phyloP scores from a whole-genome alignment of 2,888 invertebrate genomes.

The Harmothoe impar region DNA sequence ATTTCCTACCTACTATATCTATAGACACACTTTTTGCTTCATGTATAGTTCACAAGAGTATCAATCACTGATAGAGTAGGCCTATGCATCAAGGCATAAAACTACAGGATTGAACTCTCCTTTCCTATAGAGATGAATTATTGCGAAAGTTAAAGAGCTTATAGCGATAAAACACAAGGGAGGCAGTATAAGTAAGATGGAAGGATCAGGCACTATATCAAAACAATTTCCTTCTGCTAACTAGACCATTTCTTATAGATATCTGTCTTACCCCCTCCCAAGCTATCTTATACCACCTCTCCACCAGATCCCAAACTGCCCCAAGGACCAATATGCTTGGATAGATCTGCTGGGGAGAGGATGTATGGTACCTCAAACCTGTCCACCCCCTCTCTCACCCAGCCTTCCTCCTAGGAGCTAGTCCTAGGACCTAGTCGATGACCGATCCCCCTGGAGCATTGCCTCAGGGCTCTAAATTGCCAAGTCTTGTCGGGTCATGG shows the following conservation, averaged over 20 bases:
- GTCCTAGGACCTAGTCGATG: background rate
- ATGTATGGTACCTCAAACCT: too few relatives aligned
- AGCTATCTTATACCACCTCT: background rate
- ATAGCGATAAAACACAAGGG: background rate
- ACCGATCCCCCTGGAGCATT: background rate
- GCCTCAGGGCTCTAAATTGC: background rate
- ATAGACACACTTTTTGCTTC: too few relatives aligned
- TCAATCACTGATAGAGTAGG: too few relatives aligned
- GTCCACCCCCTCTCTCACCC: too few relatives aligned
- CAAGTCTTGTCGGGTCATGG: conserved; percentile 1
- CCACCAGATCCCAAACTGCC: background rate
- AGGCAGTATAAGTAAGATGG: background rate
- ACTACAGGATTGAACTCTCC: background rate
- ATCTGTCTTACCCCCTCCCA: background rate
- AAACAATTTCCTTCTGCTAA: background rate
- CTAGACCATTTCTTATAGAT: background rate
- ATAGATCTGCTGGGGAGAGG: too few relatives aligned
- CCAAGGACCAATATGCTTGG: too few relatives aligned
- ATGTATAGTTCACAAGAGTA: too few relatives aligned
- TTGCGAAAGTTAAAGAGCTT: background rate
- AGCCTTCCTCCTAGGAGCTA: too few relatives aligned
- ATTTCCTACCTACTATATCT: too few relatives aligned
- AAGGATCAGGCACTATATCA: background rate
- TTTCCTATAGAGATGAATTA: background rate
- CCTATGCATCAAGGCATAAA: too few relatives aligned